These are phyloP conservation scores for Rhyzopertha dominica DNA, from an alignment of 1,140 invertebrate species.

Conservation along the genomic window DNA sequence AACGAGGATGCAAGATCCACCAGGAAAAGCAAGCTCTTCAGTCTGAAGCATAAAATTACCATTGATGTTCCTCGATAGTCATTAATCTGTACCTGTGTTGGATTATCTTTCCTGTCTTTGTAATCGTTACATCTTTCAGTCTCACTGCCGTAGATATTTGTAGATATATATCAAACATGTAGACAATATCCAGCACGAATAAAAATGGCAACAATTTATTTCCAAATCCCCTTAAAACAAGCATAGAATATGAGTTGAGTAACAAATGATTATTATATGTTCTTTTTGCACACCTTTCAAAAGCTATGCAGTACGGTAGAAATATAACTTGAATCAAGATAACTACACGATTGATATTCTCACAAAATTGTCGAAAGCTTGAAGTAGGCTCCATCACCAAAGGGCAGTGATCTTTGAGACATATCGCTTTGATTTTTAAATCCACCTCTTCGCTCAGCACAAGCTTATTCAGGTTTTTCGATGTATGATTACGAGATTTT, in stretches of 20 bases:
- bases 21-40: conserved; percentile 11
- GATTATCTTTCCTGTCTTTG: too few species aligned
- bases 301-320: conserved; percentile 16
- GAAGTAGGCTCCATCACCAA: conserved; percentile 17
- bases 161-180: conserved; percentile 18
- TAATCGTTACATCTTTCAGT: too few species aligned
- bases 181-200: conserved; percentile 12
- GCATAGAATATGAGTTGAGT: too few species aligned
- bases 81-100: background rate
- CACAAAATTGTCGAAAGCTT: conserved; percentile 9
- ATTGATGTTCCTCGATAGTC: background rate
- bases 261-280: too few species aligned
- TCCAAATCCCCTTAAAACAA: too few species aligned
- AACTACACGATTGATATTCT: conserved; percentile 3
- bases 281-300: too few species aligned
- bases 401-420: conserved; percentile 13
- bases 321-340: conserved; percentile 1
- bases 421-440: conserved; percentile 14
- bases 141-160: conserved; percentile 14
- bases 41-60: conserved; percentile 9
- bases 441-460: conserved; percentile 11
- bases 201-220: background rate
- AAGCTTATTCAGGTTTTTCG: conserved; percentile 13
- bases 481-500: conserved; percentile 11
- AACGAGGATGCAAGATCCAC: conserved; percentile 15